Evolutionary conservation across 2,797 vertebrate genomes (phyloP), one percentile per base, ranked within the genome.

Genomic region (Sebastolobus altivelis): DNA sequence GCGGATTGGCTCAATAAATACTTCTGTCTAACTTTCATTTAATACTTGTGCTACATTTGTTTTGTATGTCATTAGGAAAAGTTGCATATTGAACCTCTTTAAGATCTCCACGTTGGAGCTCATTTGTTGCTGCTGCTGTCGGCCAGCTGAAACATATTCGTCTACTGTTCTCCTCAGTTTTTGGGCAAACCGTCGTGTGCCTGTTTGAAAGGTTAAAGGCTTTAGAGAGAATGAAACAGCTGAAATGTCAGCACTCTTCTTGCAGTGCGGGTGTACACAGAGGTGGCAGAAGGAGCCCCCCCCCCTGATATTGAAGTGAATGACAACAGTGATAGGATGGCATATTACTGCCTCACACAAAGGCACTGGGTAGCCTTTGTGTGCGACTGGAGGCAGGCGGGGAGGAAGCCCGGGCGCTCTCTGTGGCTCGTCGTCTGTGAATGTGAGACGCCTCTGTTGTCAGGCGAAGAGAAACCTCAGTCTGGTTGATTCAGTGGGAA

Each of bases 301-400:
- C 52, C 80, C 43, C 37, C 79, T 16, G 49, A 84, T 84, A 79
- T 63, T 63, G 78, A 82, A 87, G 61, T 82, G 82, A 89, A 77
- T 84, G 82, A 87, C 86, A 88, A 75, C 84, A 85, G 81, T 62
- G 87, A 89, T 82, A 70, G 81, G 72, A 14, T 81, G 76, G 80
- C 63, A 14, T 68, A 75, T 31, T 65, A 72, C 55, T 7, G 77
- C 25, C 49, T 49, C 75, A 20, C 74, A 82, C 79, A 80, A 77
- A 86, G 43, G 85, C 79, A 85, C 82, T 81, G 76, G 68, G 78
- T 49, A 75, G 80, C 63, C 81, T 86, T 79, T 84, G 86, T 85
- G 81, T 75, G 75, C 4, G 18, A 3, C 1, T 25, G 29, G 76
- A 46, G 67, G 56, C 62, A 20, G 87, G 33, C 38, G 27, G 65